These are phyloP conservation scores for Alouatta palliata DNA, from an alignment of 2,113 vertebrate species.

Conservation along the genomic window DNA sequence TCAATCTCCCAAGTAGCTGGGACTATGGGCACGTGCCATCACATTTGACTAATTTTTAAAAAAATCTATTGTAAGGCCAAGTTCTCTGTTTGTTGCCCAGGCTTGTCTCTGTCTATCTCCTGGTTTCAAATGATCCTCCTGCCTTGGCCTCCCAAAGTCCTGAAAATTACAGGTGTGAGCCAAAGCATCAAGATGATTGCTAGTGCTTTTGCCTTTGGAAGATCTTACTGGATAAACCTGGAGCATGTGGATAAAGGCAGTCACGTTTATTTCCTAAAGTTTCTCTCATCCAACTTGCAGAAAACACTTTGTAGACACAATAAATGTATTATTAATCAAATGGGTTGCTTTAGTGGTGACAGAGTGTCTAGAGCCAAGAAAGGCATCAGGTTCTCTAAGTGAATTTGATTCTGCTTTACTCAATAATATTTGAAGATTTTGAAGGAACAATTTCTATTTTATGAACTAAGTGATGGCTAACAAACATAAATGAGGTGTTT, in stretches of 20 bases:
- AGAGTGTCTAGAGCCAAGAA: neutral
- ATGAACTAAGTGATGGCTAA: conserved; percentile 35
- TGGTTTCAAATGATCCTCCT: no score
- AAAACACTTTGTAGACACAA: neutral
- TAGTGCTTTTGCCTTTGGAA: neutral
- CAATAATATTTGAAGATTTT: neutral
- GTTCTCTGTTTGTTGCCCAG: no score
- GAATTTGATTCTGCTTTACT: neutral
- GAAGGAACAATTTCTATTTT: conserved; percentile 34
- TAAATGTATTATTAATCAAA: neutral
- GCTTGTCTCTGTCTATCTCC: no score
- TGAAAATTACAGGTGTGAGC: no score
- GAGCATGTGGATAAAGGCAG: neutral
- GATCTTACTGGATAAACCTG: neutral
- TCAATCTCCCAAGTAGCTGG: no score
- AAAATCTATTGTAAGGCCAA: no score
- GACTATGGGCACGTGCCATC: no score
- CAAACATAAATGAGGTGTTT: conserved; percentile 40
- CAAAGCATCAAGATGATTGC: no score
- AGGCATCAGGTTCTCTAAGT: neutral
- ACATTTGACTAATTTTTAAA: no score
- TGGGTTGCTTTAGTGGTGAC: neutral
- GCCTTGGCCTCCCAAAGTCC: no score
- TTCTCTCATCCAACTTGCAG: neutral
- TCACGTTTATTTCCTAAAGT: neutral